These are phyloP conservation scores for Papilio polytes DNA, from an alignment of 1,140 invertebrate species.

Conservation along the genomic window DNA sequence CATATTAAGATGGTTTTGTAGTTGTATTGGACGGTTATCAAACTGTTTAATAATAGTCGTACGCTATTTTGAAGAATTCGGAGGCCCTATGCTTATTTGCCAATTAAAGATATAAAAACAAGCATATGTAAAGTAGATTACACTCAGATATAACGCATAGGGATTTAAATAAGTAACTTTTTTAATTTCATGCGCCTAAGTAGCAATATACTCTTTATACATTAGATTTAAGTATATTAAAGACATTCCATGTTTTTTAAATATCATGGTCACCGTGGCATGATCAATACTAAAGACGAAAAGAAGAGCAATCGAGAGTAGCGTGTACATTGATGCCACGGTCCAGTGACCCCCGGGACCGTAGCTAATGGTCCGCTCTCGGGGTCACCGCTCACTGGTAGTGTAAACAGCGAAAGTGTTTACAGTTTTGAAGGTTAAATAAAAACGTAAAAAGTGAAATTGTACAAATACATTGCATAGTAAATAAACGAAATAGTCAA, in stretches of 20 bases:
- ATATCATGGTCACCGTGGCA: neutral
- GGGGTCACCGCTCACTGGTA: neutral
- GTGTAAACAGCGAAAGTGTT: slow-evolving; percentile 15
- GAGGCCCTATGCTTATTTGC: too few species aligned
- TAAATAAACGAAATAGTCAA: neutral
- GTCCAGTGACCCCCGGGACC: neutral
- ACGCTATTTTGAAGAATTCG: too few species aligned
- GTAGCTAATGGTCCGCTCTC: neutral
- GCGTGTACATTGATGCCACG: slow-evolving; percentile 26
- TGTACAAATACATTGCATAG: neutral
- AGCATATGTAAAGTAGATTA: slow-evolving; percentile 68
- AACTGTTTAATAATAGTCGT: too few species aligned
- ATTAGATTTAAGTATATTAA: too few species aligned
- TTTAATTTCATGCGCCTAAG: too few species aligned
- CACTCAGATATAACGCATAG: slow-evolving; percentile 98
- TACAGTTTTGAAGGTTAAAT: slow-evolving; percentile 8
- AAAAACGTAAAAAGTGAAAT: neutral
- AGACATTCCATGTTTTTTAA: slow-evolving; percentile 79
- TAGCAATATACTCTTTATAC: too few species aligned
- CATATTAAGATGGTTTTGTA: too few species aligned
- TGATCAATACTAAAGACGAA: neutral
- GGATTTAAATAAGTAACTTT: slow-evolving; percentile 79
- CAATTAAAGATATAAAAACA: neutral
- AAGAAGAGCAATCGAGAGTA: slow-evolving; percentile 25
- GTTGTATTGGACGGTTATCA: too few species aligned